These are phyloP conservation scores for Peromyscus melanophrys DNA, from an alignment of 2,797 vertebrate species.

Conservation along the genomic window DNA sequence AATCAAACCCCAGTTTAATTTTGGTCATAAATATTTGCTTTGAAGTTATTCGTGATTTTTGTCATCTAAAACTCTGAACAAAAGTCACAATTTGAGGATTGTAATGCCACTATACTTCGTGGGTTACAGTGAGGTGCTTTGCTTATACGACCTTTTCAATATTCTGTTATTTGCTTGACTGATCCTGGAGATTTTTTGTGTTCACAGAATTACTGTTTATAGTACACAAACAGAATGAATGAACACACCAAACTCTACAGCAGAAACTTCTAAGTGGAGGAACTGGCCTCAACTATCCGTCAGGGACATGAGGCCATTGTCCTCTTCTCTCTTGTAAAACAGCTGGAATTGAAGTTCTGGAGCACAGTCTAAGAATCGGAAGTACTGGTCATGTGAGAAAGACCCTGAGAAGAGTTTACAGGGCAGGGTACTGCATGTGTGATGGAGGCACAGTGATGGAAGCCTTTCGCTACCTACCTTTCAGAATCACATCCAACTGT, in stretches of 20 bases:
- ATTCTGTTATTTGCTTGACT: slow-evolving; percentile 79
- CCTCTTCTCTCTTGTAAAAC: background rate
- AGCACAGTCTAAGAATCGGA: background rate
- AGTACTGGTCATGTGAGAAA: background rate
- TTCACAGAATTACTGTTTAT: slow-evolving; percentile 66
- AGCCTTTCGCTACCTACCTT: background rate
- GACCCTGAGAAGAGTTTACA: background rate
- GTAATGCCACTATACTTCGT: slow-evolving; percentile 70
- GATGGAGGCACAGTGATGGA: background rate
- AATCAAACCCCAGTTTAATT: slow-evolving; percentile 53
- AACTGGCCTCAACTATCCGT: background rate
- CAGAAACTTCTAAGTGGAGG: background rate
- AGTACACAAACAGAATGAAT: slow-evolving; percentile 24
- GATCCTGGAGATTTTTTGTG: slow-evolving; percentile 62
- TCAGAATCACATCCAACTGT: slow-evolving; percentile 1
- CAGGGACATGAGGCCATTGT: background rate
- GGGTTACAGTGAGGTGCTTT: slow-evolving; percentile 68
- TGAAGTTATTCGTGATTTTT: slow-evolving; percentile 64
- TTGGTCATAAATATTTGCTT: slow-evolving; percentile 73
- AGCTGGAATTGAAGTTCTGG: background rate
- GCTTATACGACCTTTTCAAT: slow-evolving; percentile 79
- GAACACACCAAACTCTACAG: slow-evolving; percentile 64
- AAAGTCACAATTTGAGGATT: slow-evolving; percentile 72
- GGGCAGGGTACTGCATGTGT: background rate
- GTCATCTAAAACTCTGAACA: slow-evolving; percentile 70